Evolutionary conservation across 1,140 invertebrate species (phyloP).

Genomic region (Homalodisca vitripennis): DNA sequence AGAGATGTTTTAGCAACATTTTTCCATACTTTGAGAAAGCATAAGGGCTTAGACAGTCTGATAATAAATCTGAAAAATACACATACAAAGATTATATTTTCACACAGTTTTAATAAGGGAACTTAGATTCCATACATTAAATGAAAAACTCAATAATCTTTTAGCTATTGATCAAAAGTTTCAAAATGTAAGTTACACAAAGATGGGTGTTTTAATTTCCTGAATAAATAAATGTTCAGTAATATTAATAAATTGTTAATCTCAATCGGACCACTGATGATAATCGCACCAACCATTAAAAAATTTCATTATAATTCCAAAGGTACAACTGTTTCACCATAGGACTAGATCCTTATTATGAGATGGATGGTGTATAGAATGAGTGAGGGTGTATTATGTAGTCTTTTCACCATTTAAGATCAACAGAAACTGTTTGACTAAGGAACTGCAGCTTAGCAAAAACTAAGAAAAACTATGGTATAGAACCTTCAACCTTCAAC

Average conservation of each 20-base stretch:
- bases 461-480: too few species aligned
- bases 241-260: not conserved
- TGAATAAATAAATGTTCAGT: not conserved
- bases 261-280: too few species aligned
- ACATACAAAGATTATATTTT: not conserved
- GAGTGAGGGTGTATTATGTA: too few species aligned
- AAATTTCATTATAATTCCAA: too few species aligned
- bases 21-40: conserved; percentile 7
- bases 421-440: too few species aligned
- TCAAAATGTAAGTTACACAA: not conserved
- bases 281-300: too few species aligned
- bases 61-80: conserved; percentile 6
- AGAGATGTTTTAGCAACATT: not conserved
- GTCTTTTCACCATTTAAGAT: too few species aligned
- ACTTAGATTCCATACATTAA: not conserved
- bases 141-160: not conserved
- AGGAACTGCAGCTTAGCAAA: too few species aligned
- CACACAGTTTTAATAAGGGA: not conserved
- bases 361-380: too few species aligned
- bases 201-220: not conserved
- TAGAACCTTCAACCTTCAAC: too few species aligned
- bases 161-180: not conserved
- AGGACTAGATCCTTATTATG: too few species aligned
- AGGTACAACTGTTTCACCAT: too few species aligned
- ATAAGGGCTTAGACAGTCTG: not conserved